phyloP scores from a whole-genome alignment of 2,888 invertebrate genomes.

The Caenorhabditis imperialis region DNA sequence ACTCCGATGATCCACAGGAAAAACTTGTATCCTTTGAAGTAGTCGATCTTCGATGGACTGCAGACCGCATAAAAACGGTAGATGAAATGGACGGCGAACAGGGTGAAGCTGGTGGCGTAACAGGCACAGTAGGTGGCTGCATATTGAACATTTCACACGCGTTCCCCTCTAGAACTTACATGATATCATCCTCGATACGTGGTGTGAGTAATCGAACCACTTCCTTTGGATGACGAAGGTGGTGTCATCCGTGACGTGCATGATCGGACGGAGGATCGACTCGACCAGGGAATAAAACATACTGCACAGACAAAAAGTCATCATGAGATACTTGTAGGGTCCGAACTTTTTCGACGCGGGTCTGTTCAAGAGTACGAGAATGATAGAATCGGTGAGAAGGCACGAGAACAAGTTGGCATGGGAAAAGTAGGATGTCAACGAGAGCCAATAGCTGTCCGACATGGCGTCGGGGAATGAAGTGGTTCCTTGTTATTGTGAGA shows the following conservation, averaged over 20 bases:
- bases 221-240: conserved; percentile 9
- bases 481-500: background rate
- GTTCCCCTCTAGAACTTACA: background rate
- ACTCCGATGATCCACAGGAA: background rate
- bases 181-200: background rate
- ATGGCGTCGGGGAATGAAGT: background rate
- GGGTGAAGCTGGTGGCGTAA: conserved; percentile 29
- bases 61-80: conserved; percentile 36
- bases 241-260: conserved; percentile 12
- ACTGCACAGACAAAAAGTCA: conserved; percentile 22
- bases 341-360: background rate
- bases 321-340: conserved; percentile 19
- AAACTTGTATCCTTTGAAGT: conserved; percentile 1
- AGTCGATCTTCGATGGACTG: conserved; percentile 1
- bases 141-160: background rate
- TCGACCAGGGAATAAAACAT: conserved; percentile 12
- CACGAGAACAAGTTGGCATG: background rate
- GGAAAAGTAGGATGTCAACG: background rate
- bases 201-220: conserved; percentile 1
- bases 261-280: conserved; percentile 9
- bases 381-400: background rate
- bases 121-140: conserved; percentile 38
- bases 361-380: background rate
- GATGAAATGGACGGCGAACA: conserved; percentile 35
- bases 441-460: conserved; percentile 3